Conservation (phyloP, 2,888 invertebrate genomes). For the Scotopteryx bipunctaria region DNA sequence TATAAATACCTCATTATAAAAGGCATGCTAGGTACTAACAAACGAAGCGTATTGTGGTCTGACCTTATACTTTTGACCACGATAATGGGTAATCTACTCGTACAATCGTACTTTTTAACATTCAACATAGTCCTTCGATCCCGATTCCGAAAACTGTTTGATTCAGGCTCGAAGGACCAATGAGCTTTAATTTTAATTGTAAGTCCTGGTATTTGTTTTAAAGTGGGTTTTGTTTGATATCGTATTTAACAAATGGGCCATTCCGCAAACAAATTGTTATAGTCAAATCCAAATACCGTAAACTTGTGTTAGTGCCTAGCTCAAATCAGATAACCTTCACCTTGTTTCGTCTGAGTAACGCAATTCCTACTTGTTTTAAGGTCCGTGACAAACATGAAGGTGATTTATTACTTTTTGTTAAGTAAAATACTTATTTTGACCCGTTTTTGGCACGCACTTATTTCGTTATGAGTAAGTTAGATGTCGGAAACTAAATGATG, state of each 20-base stretch:
- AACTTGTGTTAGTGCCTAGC: background rate
- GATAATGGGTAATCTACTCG: background rate
- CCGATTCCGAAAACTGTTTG: background rate
- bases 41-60: background rate
- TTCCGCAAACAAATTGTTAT: slow-evolving; percentile 2
- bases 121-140: background rate
- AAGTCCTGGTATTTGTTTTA: too few relatives aligned
- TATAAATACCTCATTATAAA: too few relatives aligned
- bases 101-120: background rate
- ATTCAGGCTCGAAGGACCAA: background rate
- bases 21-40: too few relatives aligned
- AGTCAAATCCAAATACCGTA: background rate
- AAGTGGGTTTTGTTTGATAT: too few relatives aligned
- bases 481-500: too few relatives aligned
- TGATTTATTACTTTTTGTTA: slow-evolving; percentile 5
- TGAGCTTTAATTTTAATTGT: too few relatives aligned
- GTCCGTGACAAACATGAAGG: slow-evolving; percentile 14
- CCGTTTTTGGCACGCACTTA: slow-evolving; percentile 10
- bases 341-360: slow-evolving; percentile 15
- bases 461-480: too few relatives aligned
- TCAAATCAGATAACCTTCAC: slow-evolving; percentile 13
- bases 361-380: slow-evolving; percentile 10
- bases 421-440: background rate
- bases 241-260: too few relatives aligned
- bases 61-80: background rate